A percentile compares a stretch with the other conserved stretches of the same genome.
Evolutionary conservation across 2,797 vertebrate species (phyloP).

Genomic region (Coccyzus lansbergi): DNA sequence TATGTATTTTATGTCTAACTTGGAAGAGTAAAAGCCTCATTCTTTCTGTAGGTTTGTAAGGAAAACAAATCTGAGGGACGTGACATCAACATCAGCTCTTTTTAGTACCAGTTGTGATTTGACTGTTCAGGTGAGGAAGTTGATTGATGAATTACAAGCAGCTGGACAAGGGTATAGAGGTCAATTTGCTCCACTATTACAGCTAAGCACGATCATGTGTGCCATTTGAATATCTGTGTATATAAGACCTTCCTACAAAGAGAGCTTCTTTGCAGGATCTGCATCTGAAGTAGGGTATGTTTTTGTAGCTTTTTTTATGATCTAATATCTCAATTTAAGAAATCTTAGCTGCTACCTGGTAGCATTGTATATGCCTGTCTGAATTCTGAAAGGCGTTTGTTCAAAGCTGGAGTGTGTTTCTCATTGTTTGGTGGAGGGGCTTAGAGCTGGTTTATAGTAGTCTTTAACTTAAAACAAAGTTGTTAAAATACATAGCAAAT

Average conservation of each 20-base stretch:
- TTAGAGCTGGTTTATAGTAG: background rate
- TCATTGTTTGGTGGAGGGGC: fast-evolving
- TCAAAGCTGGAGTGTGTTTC: background rate
- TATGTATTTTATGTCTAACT: background rate
- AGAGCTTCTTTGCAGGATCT: background rate
- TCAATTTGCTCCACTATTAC: conserved; percentile 51
- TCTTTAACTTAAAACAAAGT: background rate
- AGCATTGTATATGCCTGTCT: fast-evolving
- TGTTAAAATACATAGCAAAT: background rate
- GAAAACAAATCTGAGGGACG: conserved; percentile 57
- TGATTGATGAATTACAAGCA: conserved; percentile 70
- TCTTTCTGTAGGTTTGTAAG: background rate
- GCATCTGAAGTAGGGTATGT: conserved; percentile 39
- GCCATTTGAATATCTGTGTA: conserved; percentile 40
- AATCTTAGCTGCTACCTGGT: background rate
- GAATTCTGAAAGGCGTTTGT: background rate
- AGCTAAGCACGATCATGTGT: conserved; percentile 57
- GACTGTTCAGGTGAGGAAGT: conserved; percentile 63
- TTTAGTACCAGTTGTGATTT: conserved; percentile 58
- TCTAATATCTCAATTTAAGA: background rate
- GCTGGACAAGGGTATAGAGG: conserved; percentile 64
- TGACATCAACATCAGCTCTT: conserved; percentile 72
- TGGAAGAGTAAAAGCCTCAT: background rate
- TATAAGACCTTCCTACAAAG: conserved; percentile 39
- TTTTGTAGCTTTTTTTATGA: background rate